phyloP scores from a whole-genome alignment of 2,797 vertebrate species.

The Cirrhinus mrigala region DNA sequence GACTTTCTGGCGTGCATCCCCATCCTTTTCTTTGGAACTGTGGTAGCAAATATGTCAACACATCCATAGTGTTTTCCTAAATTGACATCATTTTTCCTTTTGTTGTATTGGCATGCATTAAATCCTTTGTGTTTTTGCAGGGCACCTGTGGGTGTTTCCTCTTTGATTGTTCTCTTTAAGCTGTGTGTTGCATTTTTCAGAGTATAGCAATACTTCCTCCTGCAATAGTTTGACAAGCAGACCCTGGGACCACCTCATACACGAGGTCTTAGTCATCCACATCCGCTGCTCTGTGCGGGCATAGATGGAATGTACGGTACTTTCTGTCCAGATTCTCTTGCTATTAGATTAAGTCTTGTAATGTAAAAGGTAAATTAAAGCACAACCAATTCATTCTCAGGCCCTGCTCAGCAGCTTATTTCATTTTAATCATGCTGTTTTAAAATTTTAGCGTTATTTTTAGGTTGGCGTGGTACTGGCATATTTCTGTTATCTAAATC shows the following conservation, averaged over 20 bases:
- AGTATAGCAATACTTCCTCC: conserved; percentile 59
- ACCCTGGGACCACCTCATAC: conserved; percentile 29
- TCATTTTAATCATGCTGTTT: not conserved
- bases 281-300: conserved; percentile 38
- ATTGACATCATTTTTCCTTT: conserved; percentile 46
- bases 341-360: conserved; percentile 23
- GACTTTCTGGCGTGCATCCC: not conserved
- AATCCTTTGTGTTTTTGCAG: conserved; percentile 40
- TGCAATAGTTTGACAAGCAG: conserved; percentile 46
- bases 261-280: conserved; percentile 55
- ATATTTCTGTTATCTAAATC: not conserved
- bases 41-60: conserved; percentile 39
- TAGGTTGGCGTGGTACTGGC: not conserved
- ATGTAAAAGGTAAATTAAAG: not conserved
- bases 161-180: conserved; percentile 58
- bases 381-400: not conserved
- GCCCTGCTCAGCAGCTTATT: not conserved
- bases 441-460: not conserved
- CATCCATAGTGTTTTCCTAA: conserved; percentile 46
- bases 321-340: conserved; percentile 53
- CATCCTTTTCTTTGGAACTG: conserved; percentile 11
- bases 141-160: conserved; percentile 60
- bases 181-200: conserved; percentile 54
- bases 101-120: conserved; percentile 44
- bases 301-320: conserved; percentile 54